Percentiles rank a stretch among this genome's conserved stretches.
phyloP scores from a whole-genome alignment of 2,888 invertebrate species.

The Trichopoda pennipes region DNA sequence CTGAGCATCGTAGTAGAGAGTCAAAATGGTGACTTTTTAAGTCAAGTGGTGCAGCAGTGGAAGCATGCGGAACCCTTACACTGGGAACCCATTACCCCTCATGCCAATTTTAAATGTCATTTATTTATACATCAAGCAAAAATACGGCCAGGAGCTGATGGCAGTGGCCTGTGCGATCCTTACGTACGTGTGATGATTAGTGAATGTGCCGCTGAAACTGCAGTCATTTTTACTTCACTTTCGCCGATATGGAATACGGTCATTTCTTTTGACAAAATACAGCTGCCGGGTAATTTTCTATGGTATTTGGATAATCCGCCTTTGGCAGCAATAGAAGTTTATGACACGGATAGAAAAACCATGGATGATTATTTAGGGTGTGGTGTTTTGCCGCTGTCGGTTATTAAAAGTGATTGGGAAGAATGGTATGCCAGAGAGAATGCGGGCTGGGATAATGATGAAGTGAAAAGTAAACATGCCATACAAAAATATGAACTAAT shows the following conservation, averaged over 20 bases:
- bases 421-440: conserved; percentile 65
- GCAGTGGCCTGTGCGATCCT: conserved; percentile 82
- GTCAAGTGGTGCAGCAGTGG: conserved; percentile 72
- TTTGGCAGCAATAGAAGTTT: conserved; percentile 81
- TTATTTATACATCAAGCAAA: conserved; percentile 87
- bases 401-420: conserved; percentile 69
- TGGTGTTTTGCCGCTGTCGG: conserved; percentile 72
- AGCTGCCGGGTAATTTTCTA: conserved; percentile 73
- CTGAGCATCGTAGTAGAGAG: conserved; percentile 76
- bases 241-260: conserved; percentile 85
- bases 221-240: conserved; percentile 77
- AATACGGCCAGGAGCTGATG: conserved; percentile 83
- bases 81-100: conserved; percentile 71
- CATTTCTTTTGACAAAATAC: conserved; percentile 81
- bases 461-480: conserved; percentile 65
- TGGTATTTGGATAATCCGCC: conserved; percentile 80
- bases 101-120: conserved; percentile 83
- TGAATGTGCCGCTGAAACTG: conserved; percentile 73
- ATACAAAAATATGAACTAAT: conserved; percentile 71
- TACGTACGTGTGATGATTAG: conserved; percentile 73
- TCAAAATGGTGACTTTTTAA: conserved; percentile 73
- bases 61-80: conserved; percentile 71
- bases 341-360: conserved; percentile 76
- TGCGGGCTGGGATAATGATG: conserved; percentile 18
- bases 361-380: conserved; percentile 74